Evolutionary conservation across 2,113 vertebrate species (phyloP).

Genomic region (Corvus cornix): DNA sequence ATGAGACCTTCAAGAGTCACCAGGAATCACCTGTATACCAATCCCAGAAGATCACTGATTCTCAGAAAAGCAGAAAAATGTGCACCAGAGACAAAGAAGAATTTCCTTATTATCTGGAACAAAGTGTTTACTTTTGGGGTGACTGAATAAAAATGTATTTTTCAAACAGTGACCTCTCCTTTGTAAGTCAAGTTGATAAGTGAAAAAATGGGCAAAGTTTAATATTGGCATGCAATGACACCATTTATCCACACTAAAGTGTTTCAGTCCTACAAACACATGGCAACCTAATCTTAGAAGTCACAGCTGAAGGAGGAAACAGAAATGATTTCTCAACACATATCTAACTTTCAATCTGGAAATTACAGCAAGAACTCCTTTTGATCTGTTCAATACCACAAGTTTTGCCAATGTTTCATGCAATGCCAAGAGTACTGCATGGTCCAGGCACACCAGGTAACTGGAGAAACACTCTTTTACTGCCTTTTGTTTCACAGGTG

Average conservation of each 20-base stretch:
- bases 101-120: neutral
- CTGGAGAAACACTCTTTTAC: neutral
- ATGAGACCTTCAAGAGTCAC: neutral
- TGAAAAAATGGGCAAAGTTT: neutral
- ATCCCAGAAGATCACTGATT: neutral
- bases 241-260: neutral
- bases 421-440: no score
- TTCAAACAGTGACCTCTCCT: neutral
- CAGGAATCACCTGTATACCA: neutral
- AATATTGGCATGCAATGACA: neutral
- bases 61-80: neutral
- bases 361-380: neutral
- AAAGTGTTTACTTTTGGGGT: neutral
- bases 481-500: neutral
- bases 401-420: neutral
- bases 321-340: neutral
- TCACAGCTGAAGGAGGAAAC: neutral
- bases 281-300: neutral
- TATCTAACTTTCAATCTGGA: neutral
- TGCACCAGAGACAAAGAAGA: neutral
- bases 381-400: neutral
- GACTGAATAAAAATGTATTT: neutral
- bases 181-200: neutral
- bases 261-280: neutral
- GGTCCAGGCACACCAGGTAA: neutral